phyloP scores from a whole-genome alignment of 2,113 vertebrate genomes.

The Xiphias gladius region DNA sequence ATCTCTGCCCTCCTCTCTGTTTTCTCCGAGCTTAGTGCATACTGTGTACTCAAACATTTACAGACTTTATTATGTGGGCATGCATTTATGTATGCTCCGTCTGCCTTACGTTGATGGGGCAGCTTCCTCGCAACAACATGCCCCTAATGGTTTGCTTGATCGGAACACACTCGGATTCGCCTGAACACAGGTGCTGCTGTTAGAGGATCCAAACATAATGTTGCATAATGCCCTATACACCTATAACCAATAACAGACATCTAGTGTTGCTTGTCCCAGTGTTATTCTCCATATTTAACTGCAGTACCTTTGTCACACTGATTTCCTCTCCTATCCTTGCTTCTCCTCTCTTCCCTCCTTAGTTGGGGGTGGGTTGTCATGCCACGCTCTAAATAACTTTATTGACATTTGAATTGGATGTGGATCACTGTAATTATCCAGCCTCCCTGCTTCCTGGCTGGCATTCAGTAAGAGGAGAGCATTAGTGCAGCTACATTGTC shows the following conservation, averaged over 20 bases:
- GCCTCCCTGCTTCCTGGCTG: slow-evolving; percentile 75
- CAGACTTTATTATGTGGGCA: slow-evolving; percentile 66
- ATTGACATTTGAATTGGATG: slow-evolving; percentile 80
- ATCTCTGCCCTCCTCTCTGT: slow-evolving; percentile 30
- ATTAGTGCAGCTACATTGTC: slow-evolving; percentile 42
- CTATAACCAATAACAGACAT: slow-evolving; percentile 1
- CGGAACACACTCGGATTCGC: slow-evolving; percentile 33
- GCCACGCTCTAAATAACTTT: slow-evolving; percentile 76
- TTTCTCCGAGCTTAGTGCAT: slow-evolving; percentile 42
- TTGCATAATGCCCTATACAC: no score
- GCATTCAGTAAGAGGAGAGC: slow-evolving; percentile 49
- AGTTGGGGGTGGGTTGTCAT: slow-evolving; percentile 8
- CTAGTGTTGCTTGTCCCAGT: neutral
- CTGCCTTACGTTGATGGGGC: neutral
- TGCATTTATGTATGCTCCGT: slow-evolving; percentile 72
- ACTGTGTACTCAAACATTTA: slow-evolving; percentile 74
- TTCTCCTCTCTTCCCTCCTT: slow-evolving; percentile 30
- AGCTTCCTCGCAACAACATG: slow-evolving; percentile 13
- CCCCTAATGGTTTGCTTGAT: slow-evolving; percentile 54
- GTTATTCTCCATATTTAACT: slow-evolving; percentile 32
- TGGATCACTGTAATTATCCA: slow-evolving; percentile 76
- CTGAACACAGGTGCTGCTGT: slow-evolving; percentile 61
- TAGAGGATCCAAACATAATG: slow-evolving; percentile 17
- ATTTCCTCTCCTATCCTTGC: slow-evolving; percentile 8
- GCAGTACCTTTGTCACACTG: slow-evolving; percentile 10